phyloP scores from a whole-genome alignment of 2,113 vertebrate genomes.

The Chroicocephalus ridibundus region DNA sequence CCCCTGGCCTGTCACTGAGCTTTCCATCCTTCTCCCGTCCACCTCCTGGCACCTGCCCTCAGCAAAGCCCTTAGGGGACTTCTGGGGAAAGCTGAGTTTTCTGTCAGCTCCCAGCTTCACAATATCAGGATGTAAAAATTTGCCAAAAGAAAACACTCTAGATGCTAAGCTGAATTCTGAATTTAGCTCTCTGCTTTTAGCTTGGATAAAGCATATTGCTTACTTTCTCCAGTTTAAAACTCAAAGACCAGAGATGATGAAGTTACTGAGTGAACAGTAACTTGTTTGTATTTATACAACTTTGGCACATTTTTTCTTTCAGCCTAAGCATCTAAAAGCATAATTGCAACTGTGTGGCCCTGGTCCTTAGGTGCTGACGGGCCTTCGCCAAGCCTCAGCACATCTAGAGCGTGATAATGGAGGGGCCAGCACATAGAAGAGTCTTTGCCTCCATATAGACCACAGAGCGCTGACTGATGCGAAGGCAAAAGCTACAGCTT shows the following conservation, averaged over 20 bases:
- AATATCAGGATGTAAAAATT: background rate
- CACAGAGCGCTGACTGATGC: background rate
- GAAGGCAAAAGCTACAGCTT: background rate
- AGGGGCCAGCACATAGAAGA: background rate
- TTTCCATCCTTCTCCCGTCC: background rate
- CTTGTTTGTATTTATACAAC: background rate
- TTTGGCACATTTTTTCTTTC: background rate
- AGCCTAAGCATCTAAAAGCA: background rate
- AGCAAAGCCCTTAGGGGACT: background rate
- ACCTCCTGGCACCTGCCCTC: background rate
- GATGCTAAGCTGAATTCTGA: background rate
- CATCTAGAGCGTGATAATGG: background rate
- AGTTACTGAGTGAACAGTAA: background rate
- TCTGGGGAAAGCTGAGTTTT: background rate
- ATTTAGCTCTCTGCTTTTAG: background rate
- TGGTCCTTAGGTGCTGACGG: background rate
- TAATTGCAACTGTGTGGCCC: background rate
- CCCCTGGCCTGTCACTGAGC: background rate
- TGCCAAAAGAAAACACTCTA: background rate
- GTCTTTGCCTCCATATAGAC: background rate
- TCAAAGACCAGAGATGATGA: background rate
- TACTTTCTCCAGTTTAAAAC: background rate
- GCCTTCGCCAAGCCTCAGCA: background rate
- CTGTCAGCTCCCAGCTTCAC: background rate
- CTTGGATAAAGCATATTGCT: background rate